Percentiles rank a stretch among this genome's conserved stretches.
These are phyloP conservation scores for Calameuta pallipes DNA, from an alignment of 2,888 invertebrate species.

Conservation along the genomic window DNA sequence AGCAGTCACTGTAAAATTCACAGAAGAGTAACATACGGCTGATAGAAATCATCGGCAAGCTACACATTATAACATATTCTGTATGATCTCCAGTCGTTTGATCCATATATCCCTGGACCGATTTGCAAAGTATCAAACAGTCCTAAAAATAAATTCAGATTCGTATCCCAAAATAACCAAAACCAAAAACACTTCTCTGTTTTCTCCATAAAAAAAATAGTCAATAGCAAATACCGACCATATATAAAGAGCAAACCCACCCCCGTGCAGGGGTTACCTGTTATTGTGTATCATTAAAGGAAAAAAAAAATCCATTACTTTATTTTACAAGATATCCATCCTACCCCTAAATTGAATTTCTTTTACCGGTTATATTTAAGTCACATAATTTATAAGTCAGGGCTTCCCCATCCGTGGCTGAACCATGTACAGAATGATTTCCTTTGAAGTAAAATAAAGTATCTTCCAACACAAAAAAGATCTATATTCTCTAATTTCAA, in stretches of 20 bases:
- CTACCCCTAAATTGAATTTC: background rate
- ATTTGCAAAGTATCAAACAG: background rate
- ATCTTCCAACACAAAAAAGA: background rate
- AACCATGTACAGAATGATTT: background rate
- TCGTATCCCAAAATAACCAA: background rate
- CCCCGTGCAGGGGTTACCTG: background rate
- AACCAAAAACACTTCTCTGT: background rate
- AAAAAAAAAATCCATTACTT: background rate
- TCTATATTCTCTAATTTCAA: background rate
- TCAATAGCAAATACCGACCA: background rate
- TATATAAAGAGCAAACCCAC: background rate
- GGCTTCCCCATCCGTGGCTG: background rate
- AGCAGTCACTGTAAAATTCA: slow-evolving; percentile 51
- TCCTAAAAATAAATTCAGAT: background rate
- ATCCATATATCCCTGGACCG: slow-evolving; percentile 7
- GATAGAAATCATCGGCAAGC: slow-evolving; percentile 48
- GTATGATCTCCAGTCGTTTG: slow-evolving; percentile 44
- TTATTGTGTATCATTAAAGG: background rate
- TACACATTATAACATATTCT: slow-evolving; percentile 57
- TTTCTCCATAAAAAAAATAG: background rate
- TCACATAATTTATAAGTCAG: background rate
- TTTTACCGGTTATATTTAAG: background rate
- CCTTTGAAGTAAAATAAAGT: background rate
- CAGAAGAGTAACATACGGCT: slow-evolving; percentile 49
- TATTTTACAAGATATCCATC: background rate